Conservation (phyloP, 2,888 invertebrate genomes). For the Himalopsyche japonica region DNA sequence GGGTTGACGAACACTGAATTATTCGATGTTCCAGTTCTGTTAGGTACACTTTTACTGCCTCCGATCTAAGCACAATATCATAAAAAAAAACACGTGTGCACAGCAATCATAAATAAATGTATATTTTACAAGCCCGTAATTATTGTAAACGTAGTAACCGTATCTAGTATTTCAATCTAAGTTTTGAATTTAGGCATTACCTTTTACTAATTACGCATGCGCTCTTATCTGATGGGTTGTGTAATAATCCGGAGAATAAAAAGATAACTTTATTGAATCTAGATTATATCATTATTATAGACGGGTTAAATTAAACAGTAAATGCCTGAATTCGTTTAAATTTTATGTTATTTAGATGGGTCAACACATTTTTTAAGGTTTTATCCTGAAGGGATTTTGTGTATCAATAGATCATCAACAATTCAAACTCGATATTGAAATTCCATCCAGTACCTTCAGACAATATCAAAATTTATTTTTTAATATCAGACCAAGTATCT, state of each 20-base stretch:
- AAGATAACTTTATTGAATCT: neutral
- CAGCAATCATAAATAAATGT: neutral
- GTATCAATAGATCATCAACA: too few relatives aligned
- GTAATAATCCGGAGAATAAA: neutral
- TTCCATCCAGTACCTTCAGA: too few relatives aligned
- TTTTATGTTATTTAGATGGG: too few relatives aligned
- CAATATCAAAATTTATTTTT: too few relatives aligned
- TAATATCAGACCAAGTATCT: too few relatives aligned
- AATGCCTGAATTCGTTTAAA: neutral
- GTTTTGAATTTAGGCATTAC: neutral
- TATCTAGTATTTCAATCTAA: neutral
- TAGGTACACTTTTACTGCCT: neutral
- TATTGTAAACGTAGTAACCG: neutral
- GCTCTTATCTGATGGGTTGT: neutral
- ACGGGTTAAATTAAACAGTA: neutral
- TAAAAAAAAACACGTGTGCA: neutral
- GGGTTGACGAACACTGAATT: too few relatives aligned
- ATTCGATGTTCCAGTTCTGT: neutral
- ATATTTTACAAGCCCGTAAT: neutral
- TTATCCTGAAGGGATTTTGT: too few relatives aligned
- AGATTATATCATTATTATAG: neutral
- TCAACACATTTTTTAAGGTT: too few relatives aligned
- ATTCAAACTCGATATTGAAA: too few relatives aligned
- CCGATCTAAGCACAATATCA: neutral
- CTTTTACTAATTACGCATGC: neutral